A percentile compares a stretch with the other conserved stretches of the same genome.
These are phyloP conservation scores for Yponomeuta malinellus DNA, from an alignment of 2,888 invertebrate species.

Conservation along the genomic window DNA sequence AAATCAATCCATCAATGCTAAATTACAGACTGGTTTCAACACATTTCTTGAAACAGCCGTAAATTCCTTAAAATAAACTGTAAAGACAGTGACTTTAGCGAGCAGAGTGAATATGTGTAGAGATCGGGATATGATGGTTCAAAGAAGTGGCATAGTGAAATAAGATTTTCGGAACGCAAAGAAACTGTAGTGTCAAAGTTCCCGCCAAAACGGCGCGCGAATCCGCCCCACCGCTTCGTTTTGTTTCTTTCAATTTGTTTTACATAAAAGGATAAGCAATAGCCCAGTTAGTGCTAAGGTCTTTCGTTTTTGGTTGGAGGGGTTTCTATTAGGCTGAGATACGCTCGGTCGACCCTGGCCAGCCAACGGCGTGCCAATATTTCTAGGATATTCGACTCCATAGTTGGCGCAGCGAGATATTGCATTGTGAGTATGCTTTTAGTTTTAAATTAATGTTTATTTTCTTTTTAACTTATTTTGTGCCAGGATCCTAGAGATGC, in stretches of 20 bases:
- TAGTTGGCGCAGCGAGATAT: conserved; percentile 71
- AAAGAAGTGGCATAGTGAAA: conserved; percentile 63
- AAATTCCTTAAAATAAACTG: conserved; percentile 60
- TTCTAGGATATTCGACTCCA: conserved; percentile 72
- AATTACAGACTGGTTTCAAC: conserved; percentile 94
- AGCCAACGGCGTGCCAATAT: conserved; percentile 65
- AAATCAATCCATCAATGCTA: conserved; percentile 81
- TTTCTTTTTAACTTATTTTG: neutral
- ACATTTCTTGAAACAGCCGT: conserved; percentile 95
- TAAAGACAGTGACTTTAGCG: conserved; percentile 44
- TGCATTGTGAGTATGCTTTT: conserved; percentile 64
- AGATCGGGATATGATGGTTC: conserved; percentile 81
- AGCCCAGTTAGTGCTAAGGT: conserved; percentile 48
- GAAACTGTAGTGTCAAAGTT: conserved; percentile 43
- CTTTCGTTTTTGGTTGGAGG: conserved; percentile 40
- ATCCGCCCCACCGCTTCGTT: conserved; percentile 61
- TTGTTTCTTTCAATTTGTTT: conserved; percentile 70
- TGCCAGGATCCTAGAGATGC: neutral
- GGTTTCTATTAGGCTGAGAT: conserved; percentile 47
- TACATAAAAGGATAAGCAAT: conserved; percentile 71
- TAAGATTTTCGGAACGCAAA: conserved; percentile 29
- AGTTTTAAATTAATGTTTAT: neutral
- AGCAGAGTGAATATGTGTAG: conserved; percentile 79
- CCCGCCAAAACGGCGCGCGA: conserved; percentile 66
- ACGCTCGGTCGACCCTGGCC: conserved; percentile 57